A percentile compares a stretch with the other conserved stretches of the same genome.
Conservation (phyloP, 2,797 vertebrate species). For the Hippocampus kuda region DNA sequence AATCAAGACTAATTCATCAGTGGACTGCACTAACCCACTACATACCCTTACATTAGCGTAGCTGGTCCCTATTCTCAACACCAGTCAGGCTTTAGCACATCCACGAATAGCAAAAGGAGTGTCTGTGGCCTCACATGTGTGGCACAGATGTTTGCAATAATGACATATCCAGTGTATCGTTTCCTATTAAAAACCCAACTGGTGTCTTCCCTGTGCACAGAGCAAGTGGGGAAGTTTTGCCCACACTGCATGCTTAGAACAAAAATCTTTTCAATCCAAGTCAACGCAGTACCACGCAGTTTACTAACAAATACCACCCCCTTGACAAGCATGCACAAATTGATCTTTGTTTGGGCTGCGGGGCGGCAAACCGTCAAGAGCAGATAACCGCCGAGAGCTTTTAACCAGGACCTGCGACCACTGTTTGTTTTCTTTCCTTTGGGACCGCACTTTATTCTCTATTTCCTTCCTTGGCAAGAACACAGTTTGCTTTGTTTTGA, state of each 20-base stretch:
- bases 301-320: not conserved
- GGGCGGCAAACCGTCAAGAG: not conserved
- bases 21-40: conserved; percentile 2
- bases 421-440: not conserved
- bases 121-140: not conserved
- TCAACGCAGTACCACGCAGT: not conserved
- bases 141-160: not conserved
- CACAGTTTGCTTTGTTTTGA: conserved; percentile 12
- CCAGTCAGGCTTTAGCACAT: not conserved
- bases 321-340: not conserved
- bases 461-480: not conserved
- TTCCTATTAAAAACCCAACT: not conserved
- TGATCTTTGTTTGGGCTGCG: not conserved
- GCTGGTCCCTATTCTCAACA: not conserved
- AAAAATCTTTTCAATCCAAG: not conserved
- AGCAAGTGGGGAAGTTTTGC: not conserved
- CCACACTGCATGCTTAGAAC: conserved; percentile 3
- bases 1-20: not conserved
- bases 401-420: not conserved
- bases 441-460: not conserved
- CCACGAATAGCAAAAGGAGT: not conserved
- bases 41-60: not conserved
- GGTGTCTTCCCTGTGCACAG: not conserved
- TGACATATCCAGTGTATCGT: not conserved
- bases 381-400: not conserved